Conservation (phyloP, 92 coral and sea anemone species). For the Isaurus tuberculatus region DNA sequence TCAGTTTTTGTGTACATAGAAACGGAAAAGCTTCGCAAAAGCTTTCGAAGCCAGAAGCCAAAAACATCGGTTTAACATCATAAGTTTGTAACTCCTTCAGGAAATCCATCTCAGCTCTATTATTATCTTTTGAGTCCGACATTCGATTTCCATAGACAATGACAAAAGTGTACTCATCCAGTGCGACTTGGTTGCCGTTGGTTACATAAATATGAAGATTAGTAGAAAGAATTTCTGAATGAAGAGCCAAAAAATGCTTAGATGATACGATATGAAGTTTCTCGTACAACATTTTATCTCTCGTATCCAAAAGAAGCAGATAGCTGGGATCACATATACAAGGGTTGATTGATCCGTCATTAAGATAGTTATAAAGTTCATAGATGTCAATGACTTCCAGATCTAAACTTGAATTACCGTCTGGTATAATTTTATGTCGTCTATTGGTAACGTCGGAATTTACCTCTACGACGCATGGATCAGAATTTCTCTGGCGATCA, state of each 20-base stretch:
- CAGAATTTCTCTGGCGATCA: neutral
- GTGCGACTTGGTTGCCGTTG: conserved; percentile 46
- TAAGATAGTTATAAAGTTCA: conserved; percentile 89
- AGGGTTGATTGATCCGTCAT: conserved; percentile 87
- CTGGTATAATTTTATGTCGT: conserved; percentile 34
- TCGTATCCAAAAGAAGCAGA: conserved; percentile 81
- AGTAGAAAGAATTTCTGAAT: conserved; percentile 67
- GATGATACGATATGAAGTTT: conserved; percentile 79
- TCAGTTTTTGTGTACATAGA: conserved; percentile 75
- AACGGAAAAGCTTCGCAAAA: conserved; percentile 79
- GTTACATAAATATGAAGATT: conserved; percentile 67
- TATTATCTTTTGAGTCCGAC: conserved; percentile 37
- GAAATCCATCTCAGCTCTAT: conserved; percentile 69
- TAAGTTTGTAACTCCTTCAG: conserved; percentile 72
- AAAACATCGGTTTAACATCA: conserved; percentile 75
- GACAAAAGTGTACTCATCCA: conserved; percentile 84
- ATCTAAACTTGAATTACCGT: conserved; percentile 19
- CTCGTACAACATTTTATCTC: conserved; percentile 70
- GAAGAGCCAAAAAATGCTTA: conserved; percentile 61
- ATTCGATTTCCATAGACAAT: conserved; percentile 81
- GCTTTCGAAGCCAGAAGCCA: conserved; percentile 77
- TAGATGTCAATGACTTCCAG: conserved; percentile 60
- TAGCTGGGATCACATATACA: conserved; percentile 91
- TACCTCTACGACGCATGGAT: neutral
- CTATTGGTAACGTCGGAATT: conserved; percentile 77